Conservation (phyloP, 2,797 vertebrate genomes). For the Semaprochilodus insignis region DNA sequence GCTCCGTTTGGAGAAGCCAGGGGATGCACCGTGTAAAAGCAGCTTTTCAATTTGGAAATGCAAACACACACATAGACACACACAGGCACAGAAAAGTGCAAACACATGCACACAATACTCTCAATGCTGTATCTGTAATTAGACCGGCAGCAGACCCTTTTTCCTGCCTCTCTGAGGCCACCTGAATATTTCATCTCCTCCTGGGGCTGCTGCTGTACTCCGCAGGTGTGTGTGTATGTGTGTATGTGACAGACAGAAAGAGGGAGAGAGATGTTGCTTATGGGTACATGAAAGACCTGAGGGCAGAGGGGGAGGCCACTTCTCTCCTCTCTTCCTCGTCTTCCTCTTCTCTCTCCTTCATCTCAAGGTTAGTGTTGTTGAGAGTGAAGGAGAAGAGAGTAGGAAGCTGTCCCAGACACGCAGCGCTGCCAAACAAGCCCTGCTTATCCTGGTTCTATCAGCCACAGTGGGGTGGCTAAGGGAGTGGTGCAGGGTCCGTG, state of each 20-base stretch:
- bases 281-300: constrained; percentile 33
- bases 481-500: neutral
- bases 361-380: constrained; percentile 23
- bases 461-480: neutral
- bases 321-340: neutral
- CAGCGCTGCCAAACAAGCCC: constrained; percentile 4
- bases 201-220: constrained; percentile 26
- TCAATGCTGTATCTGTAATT: constrained; percentile 16
- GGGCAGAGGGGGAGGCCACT: constrained; percentile 7
- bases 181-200: constrained; percentile 42
- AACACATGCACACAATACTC: constrained; percentile 1
- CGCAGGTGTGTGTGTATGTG: constrained; percentile 21
- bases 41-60: neutral
- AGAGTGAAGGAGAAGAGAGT: constrained; percentile 5
- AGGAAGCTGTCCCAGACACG: neutral
- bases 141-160: constrained; percentile 16
- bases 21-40: neutral
- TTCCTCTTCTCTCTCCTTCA: neutral
- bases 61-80: constrained; percentile 3
- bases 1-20: neutral
- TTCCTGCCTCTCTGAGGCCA: constrained; percentile 17
- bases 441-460: constrained; percentile 6
- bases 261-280: constrained; percentile 22
- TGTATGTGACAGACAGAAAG: neutral
- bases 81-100: neutral